These are phyloP conservation scores for Strigops habroptila DNA, from an alignment of 2,113 vertebrate species.

Conservation along the genomic window DNA sequence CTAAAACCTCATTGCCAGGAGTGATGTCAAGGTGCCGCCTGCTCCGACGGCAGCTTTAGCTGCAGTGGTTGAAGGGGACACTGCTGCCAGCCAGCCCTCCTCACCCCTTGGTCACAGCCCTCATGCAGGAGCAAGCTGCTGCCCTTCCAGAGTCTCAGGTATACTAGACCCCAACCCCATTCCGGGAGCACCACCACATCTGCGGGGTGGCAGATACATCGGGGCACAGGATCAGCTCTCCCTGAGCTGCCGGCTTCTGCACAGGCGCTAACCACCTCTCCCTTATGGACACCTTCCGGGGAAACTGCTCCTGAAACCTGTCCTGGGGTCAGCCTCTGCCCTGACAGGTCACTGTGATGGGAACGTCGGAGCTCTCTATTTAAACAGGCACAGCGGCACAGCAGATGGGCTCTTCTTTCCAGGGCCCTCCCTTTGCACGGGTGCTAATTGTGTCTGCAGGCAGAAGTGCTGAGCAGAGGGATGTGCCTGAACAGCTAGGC, in stretches of 20 bases:
- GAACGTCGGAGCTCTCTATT: background rate
- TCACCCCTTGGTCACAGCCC: background rate
- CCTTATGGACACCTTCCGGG: background rate
- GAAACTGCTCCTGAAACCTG: fast-evolving
- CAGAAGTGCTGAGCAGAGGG: background rate
- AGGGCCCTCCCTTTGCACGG: background rate
- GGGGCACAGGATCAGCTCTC: fast-evolving
- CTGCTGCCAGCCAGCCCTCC: background rate
- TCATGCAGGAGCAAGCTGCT: background rate
- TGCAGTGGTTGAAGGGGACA: fast-evolving
- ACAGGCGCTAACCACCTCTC: background rate
- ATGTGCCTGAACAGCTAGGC: background rate
- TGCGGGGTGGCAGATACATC: fast-evolving
- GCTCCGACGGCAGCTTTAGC: background rate
- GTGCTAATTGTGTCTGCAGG: background rate
- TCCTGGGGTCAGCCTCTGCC: fast-evolving
- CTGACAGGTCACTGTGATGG: background rate
- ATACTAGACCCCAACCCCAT: fast-evolving
- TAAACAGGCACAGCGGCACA: fast-evolving
- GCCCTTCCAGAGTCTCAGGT: fast-evolving
- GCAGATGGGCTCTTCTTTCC: background rate
- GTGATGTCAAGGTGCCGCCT: background rate
- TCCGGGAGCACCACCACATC: fast-evolving
- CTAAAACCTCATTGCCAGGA: background rate
- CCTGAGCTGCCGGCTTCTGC: background rate